phyloP scores from a whole-genome alignment of 2,797 vertebrate species.

The Sparus aurata region DNA sequence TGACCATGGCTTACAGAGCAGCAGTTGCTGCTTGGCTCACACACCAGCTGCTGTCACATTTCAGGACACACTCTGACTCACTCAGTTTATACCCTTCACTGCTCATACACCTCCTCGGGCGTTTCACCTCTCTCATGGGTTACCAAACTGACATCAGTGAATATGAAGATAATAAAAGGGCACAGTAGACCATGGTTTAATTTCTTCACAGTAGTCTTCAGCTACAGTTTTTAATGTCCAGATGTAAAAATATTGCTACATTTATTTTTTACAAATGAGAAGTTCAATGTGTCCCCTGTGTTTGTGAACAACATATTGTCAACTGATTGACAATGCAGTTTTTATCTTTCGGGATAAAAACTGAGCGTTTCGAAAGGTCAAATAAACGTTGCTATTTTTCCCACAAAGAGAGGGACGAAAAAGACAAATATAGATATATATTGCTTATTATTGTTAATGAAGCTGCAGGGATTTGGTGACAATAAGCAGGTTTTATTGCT shows the following conservation, averaged over 20 bases:
- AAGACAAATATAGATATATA: constrained; percentile 24
- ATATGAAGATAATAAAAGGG: constrained; percentile 36
- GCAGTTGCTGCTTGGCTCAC: constrained; percentile 47
- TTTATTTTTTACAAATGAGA: not conserved
- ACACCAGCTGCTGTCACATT: constrained; percentile 63
- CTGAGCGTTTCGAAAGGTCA: constrained; percentile 25
- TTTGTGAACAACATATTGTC: constrained; percentile 1
- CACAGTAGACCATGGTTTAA: not conserved
- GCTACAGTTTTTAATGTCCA: not conserved
- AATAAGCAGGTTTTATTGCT: constrained; percentile 79
- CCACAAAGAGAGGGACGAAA: constrained; percentile 9
- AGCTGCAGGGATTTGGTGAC: constrained; percentile 75
- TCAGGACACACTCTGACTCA: constrained; percentile 62
- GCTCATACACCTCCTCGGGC: constrained; percentile 56
- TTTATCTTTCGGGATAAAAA: constrained; percentile 5
- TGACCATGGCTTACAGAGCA: constrained; percentile 30
- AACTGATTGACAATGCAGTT: not conserved
- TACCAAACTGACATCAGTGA: constrained; percentile 47
- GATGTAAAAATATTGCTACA: not conserved
- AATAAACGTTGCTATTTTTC: constrained; percentile 28
- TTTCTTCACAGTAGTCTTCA: not conserved
- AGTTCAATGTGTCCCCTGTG: not conserved
- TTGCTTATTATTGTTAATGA: constrained; percentile 69
- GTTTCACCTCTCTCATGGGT: constrained; percentile 50
- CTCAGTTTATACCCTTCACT: constrained; percentile 65